Base-by-base conservation (phyloP, 1,140 invertebrate genomes). In the Micrasema longulum region DNA sequence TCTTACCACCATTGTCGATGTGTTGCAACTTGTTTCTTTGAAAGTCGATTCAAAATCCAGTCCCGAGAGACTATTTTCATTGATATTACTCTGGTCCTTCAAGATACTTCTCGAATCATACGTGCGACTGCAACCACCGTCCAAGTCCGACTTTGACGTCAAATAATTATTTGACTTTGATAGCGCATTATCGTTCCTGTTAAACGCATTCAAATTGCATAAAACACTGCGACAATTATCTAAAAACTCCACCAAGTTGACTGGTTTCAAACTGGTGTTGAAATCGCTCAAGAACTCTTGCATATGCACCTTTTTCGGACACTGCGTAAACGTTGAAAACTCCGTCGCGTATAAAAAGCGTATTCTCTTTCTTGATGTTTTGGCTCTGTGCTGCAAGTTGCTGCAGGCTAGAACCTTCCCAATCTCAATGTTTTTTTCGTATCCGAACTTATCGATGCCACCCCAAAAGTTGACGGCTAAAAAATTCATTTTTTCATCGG, bases 401-500 rank as follows among this genome's bases (percentile, higher is more conserved):
- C 80, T 81, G 70, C 88, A 87, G 1, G 86, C 83, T 0, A 92
- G 71, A n/a, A 87, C 69, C 68, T 88, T 83, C 1, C 89, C 88
- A 5, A 81, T 79, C 14, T 85, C 83, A 12, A 91, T 74, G 41
- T 88, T 82, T 69, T 89, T 89, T 64, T 88, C 80, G 63, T 87
- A 88, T 1, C 89, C 88, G 77, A 87, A 88, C 22, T 86, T 83
- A 66, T 85, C 81, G 14, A 91, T 75, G 0, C 88, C 87, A 35
- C 88, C 87, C 85, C 87, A 88, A 75, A 92, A 90, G 75, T 88
- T 87, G 41, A 92, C 78, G 41, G 87, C 86, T 16, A 91, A 80
- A 47, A 89, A 82, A 77, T 84, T 84, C 73, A 78, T 77, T 72
- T 87, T 78, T 18, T 80, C 72, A 76, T 87, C 86, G 0, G 83